Percentiles rank a stretch among this genome's conserved stretches.
phyloP scores from a whole-genome alignment of 1,140 invertebrate genomes.

The Zophobas atratus region DNA sequence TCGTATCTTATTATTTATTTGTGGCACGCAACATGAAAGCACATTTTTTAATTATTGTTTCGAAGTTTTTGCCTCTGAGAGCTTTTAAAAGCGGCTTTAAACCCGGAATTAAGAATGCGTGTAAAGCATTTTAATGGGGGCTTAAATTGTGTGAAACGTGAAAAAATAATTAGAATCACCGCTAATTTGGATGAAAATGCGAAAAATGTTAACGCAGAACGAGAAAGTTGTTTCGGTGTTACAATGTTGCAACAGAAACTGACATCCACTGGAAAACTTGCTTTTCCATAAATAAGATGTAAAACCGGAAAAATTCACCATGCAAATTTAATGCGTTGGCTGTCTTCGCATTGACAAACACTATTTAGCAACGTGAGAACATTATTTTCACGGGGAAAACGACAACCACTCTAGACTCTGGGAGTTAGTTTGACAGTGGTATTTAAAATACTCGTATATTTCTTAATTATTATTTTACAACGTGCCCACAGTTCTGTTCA shows the following conservation, averaged over 20 bases:
- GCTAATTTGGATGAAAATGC: slow-evolving; percentile 7
- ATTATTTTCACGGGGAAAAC: not conserved
- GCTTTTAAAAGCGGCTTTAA: not conserved
- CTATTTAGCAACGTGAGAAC: not conserved
- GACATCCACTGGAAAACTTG: slow-evolving; percentile 7
- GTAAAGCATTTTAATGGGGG: slow-evolving; percentile 25
- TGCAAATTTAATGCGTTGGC: slow-evolving; percentile 12
- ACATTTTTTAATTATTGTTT: slow-evolving; percentile 5
- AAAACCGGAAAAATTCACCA: slow-evolving; percentile 18
- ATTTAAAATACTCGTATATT: no score
- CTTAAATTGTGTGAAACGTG: slow-evolving; percentile 17
- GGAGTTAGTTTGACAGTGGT: no score
- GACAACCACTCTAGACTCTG: no score
- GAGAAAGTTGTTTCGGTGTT: not conserved
- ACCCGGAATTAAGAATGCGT: slow-evolving; percentile 1
- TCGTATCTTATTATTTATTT: slow-evolving; percentile 1
- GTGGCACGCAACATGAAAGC: not conserved
- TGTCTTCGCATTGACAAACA: not conserved
- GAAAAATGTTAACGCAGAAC: not conserved
- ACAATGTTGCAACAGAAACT: no score
- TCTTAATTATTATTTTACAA: no score
- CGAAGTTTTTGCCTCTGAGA: not conserved
- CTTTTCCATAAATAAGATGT: not conserved
- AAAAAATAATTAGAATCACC: slow-evolving; percentile 27
- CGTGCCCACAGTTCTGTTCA: no score